Evolutionary conservation across 1,140 invertebrate species (phyloP).

Genomic region (Drosophila serrata): DNA sequence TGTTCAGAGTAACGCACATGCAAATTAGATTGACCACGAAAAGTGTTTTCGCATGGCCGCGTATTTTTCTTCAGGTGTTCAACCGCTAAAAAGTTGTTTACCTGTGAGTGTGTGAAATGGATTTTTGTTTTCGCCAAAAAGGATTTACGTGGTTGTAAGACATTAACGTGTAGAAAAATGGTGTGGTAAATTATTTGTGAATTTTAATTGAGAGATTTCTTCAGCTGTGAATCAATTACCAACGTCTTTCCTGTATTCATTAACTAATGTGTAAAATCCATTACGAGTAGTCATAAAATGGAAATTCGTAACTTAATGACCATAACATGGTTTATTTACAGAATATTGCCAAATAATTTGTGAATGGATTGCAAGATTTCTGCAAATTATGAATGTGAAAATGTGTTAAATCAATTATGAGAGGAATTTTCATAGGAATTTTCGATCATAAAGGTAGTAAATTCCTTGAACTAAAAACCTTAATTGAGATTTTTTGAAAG

Average conservation of each 20-base stretch:
- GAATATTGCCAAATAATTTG: background rate
- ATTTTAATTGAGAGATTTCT: constrained; percentile 31
- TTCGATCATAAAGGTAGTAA: background rate
- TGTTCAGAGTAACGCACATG: constrained; percentile 49
- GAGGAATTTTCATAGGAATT: background rate
- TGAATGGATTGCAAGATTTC: constrained; percentile 2
- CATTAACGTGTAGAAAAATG: constrained; percentile 10
- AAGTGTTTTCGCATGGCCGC: constrained; percentile 48
- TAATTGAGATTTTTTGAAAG: background rate
- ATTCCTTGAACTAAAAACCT: background rate
- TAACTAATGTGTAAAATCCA: constrained; percentile 13
- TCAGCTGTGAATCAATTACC: constrained; percentile 21
- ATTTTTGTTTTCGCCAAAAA: constrained; percentile 51
- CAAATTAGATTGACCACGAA: constrained; percentile 64
- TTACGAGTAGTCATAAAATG: constrained; percentile 2
- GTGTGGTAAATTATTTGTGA: background rate
- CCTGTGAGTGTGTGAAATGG: constrained; percentile 35
- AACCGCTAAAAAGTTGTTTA: constrained; percentile 23
- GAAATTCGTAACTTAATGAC: background rate
- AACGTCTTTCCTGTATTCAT: background rate
- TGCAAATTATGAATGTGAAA: constrained; percentile 5
- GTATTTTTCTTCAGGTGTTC: constrained; percentile 49
- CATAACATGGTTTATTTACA: constrained; percentile 1
- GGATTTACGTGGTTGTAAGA: constrained; percentile 14
- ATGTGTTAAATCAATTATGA: background rate